phyloP scores from a whole-genome alignment of 2,113 vertebrate species.

The Malurus alboscapulatus region DNA sequence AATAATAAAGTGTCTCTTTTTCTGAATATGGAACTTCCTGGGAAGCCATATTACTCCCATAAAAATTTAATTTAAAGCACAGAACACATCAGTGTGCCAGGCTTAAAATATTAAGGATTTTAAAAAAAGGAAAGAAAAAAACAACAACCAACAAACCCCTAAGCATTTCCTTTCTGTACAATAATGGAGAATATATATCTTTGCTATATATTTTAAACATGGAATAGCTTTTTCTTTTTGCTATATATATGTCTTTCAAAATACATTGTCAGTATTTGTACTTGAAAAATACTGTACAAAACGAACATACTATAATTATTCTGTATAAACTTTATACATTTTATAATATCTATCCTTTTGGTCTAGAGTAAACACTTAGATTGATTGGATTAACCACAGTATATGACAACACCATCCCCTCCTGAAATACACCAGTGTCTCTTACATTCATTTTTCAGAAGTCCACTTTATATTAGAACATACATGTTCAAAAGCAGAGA shows the following conservation, averaged over 20 bases:
- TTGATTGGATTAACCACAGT: conserved; percentile 85
- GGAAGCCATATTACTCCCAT: conserved; percentile 40
- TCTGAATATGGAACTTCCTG: conserved; percentile 32
- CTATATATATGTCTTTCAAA: conserved; percentile 84
- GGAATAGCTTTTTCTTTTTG: conserved; percentile 75
- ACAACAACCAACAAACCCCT: conserved; percentile 14
- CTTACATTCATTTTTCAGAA: conserved; percentile 87
- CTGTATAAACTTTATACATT: conserved; percentile 91
- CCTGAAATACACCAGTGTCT: conserved; percentile 79
- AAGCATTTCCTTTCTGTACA: conserved; percentile 73
- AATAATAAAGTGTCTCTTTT: conserved; percentile 34
- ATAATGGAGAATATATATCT: conserved; percentile 78
- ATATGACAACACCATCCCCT: conserved; percentile 85
- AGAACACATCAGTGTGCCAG: conserved; percentile 61
- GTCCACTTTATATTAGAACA: conserved; percentile 73
- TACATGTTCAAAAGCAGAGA: conserved; percentile 67
- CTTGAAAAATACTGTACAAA: conserved; percentile 96
- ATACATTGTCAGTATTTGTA: conserved; percentile 87
- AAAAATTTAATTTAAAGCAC: conserved; percentile 69
- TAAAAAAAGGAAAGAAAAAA: background rate
- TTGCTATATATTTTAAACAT: conserved; percentile 75
- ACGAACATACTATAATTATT: conserved; percentile 84
- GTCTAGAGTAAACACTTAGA: conserved; percentile 84
- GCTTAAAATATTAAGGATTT: conserved; percentile 67
- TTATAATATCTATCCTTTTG: conserved; percentile 87